These are phyloP conservation scores for Antheraea mylitta DNA, from an alignment of 1,140 invertebrate genomes.

Conservation along the genomic window DNA sequence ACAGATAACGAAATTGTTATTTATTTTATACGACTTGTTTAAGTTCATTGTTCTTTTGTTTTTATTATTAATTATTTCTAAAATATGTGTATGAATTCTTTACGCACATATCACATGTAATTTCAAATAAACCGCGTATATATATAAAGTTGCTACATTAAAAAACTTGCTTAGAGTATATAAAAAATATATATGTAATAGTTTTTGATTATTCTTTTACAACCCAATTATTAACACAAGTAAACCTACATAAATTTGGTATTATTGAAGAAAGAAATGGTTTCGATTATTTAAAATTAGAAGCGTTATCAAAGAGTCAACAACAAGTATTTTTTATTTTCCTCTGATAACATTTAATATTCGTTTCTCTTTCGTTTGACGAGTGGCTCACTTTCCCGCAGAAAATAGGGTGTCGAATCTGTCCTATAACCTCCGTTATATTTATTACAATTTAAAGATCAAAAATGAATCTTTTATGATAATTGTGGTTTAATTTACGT, in stretches of 20 bases:
- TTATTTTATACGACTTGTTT: not conserved
- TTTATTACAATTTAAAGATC: conserved; percentile 78
- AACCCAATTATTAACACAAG: not conserved
- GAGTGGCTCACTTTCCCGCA: conserved; percentile 77
- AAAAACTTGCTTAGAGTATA: not conserved
- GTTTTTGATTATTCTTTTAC: not conserved
- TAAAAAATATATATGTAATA: no score
- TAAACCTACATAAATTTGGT: not conserved
- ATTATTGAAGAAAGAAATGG: not conserved
- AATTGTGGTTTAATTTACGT: conserved; percentile 75
- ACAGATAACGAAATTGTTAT: not conserved
- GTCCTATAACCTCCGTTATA: conserved; percentile 77
- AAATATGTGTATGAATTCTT: no score
- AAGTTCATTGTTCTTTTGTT: no score
- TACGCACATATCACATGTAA: not conserved
- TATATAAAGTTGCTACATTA: not conserved
- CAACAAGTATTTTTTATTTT: conserved; percentile 30
- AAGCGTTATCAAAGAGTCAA: not conserved
- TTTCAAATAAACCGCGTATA: not conserved
- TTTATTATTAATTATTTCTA: no score
- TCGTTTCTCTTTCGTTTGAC: conserved; percentile 74
- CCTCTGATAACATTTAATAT: conserved; percentile 61
- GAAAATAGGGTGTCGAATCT: conserved; percentile 80
- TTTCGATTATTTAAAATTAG: not conserved
- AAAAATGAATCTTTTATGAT: conserved; percentile 79